Conservation (phyloP, 2,113 vertebrate species). For the Leucosticte australis region DNA sequence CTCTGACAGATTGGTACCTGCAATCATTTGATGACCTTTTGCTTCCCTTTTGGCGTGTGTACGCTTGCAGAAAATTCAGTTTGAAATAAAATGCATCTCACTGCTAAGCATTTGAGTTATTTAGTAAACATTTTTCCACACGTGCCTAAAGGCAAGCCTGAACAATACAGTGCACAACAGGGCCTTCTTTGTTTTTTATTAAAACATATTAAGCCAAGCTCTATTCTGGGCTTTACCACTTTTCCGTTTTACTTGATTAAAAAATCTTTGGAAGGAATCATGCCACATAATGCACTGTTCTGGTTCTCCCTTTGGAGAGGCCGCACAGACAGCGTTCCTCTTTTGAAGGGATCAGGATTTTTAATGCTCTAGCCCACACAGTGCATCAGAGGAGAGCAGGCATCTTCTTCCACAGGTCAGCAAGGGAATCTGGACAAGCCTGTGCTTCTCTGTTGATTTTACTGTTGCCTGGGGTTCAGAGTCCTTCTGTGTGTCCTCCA, state of each 20-base stretch:
- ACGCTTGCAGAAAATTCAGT: not conserved
- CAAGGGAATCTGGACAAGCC: not conserved
- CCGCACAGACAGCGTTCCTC: not conserved
- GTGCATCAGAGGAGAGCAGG: not conserved
- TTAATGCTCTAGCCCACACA: not conserved
- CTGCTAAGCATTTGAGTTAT: slow-evolving; percentile 39
- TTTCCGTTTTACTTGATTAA: not conserved
- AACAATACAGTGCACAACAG: slow-evolving; percentile 34
- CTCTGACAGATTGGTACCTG: not conserved
- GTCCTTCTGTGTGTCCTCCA: not conserved
- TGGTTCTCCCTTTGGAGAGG: not conserved
- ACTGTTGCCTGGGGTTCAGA: not conserved
- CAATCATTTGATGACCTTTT: not conserved
- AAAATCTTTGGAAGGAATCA: not conserved
- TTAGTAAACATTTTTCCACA: slow-evolving; percentile 62
- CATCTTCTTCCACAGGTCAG: not conserved
- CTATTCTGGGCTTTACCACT: not conserved
- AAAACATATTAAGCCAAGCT: not conserved
- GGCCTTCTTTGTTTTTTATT: slow-evolving; percentile 45
- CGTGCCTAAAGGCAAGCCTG: slow-evolving; percentile 35
- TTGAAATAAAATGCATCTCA: slow-evolving; percentile 25
- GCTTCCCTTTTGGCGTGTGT: not conserved
- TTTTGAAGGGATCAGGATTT: not conserved
- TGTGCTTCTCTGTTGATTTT: not conserved
- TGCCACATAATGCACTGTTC: not conserved